These are phyloP conservation scores for Apteryx mantelli DNA, from an alignment of 2,113 vertebrate species.

Conservation along the genomic window DNA sequence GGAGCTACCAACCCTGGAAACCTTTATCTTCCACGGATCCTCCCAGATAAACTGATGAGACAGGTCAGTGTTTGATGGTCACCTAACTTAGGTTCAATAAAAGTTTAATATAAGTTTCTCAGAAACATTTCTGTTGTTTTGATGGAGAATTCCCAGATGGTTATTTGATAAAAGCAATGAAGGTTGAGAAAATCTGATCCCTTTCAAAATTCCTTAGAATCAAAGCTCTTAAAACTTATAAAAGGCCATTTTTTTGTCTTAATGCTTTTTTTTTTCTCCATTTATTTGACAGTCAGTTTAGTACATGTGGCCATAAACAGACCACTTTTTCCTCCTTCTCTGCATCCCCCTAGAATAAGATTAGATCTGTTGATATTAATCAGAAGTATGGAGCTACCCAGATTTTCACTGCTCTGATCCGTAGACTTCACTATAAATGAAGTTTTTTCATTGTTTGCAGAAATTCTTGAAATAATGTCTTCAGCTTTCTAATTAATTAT, in stretches of 20 bases:
- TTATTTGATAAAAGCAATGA: not conserved
- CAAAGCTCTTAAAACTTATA: not conserved
- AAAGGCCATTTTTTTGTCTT: not conserved
- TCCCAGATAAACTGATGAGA: not conserved
- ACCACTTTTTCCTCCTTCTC: not conserved
- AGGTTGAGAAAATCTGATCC: not conserved
- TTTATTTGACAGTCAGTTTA: not conserved
- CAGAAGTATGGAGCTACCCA: not conserved
- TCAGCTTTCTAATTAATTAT: slow-evolving; percentile 50
- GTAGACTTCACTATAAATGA: not conserved
- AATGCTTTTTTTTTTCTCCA: not conserved
- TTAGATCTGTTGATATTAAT: not conserved
- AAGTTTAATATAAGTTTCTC: not conserved
- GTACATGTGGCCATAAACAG: not conserved
- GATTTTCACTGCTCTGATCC: not conserved
- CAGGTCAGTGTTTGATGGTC: not conserved
- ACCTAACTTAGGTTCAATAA: not conserved
- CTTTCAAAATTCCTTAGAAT: not conserved
- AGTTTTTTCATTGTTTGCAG: slow-evolving; percentile 38
- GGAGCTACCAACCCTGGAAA: not conserved
- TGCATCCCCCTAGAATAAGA: not conserved
- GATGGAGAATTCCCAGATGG: not conserved
- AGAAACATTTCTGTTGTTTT: not conserved
- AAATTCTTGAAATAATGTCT: slow-evolving; percentile 24
- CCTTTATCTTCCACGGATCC: not conserved